phyloP scores from a whole-genome alignment of 2,888 invertebrate species.

The Microctonus brassicae region DNA sequence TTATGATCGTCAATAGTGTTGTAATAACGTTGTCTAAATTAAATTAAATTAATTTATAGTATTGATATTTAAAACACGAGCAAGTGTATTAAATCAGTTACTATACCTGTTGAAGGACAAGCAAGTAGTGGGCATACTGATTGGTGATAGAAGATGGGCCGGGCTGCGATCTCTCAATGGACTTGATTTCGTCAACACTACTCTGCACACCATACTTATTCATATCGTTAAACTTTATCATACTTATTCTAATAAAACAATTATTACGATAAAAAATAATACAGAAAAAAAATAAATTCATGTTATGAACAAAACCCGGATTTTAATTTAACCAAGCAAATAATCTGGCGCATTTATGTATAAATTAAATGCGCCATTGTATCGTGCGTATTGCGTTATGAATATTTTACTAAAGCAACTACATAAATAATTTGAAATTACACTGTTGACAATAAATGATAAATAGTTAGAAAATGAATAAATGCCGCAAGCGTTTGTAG shows the following conservation, averaged over 20 bases:
- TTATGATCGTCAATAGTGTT: not conserved
- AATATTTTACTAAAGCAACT: not conserved
- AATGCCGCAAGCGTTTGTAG: not conserved
- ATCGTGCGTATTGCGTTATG: not conserved
- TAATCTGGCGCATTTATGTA: not conserved
- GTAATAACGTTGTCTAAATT: constrained; percentile 30
- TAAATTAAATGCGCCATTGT: too few species aligned
- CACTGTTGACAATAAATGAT: not conserved
- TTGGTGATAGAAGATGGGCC: constrained; percentile 73
- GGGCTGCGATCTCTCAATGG: constrained; percentile 66
- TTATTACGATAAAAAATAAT: not conserved
- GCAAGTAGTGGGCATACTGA: constrained; percentile 73
- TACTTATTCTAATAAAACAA: not conserved
- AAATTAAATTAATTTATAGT: not conserved
- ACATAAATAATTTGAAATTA: not conserved
- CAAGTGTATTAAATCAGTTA: constrained; percentile 41
- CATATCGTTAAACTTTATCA: constrained; percentile 10
- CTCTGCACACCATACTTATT: constrained; percentile 62
- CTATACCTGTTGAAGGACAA: constrained; percentile 75
- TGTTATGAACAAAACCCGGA: not conserved
- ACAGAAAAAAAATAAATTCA: constrained; percentile 9
- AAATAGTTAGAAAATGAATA: not conserved
- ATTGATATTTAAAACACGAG: not conserved
- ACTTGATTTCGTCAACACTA: constrained; percentile 64
- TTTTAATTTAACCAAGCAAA: not conserved